A percentile compares a stretch with the other conserved stretches of the same genome.
These are phyloP conservation scores for Drosophila lutescens DNA, from an alignment of 2,888 invertebrate species.

Conservation along the genomic window DNA sequence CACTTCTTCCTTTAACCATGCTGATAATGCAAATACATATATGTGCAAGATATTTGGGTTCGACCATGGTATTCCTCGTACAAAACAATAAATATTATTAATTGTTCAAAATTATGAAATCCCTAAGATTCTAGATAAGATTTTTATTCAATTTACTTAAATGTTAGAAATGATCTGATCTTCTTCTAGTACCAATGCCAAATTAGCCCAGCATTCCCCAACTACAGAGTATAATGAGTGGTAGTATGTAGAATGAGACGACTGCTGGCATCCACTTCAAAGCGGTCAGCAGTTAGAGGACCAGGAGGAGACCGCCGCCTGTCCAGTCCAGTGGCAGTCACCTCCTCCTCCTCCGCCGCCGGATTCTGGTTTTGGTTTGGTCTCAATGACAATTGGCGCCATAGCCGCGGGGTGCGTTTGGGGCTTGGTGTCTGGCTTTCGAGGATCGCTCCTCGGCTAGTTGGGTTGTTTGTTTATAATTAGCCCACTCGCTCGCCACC, in stretches of 20 bases:
- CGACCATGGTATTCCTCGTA: background rate
- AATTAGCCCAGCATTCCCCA: no score
- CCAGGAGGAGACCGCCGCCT: slow-evolving; percentile 13
- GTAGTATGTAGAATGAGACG: background rate
- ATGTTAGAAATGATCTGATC: no score
- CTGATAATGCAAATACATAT: slow-evolving; percentile 71
- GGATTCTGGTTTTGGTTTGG: slow-evolving; percentile 39
- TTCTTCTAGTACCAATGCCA: no score
- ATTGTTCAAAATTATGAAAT: no score
- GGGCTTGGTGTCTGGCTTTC: slow-evolving; percentile 25
- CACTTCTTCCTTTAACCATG: slow-evolving; percentile 11
- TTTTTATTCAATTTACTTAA: no score
- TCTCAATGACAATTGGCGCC: slow-evolving; percentile 77
- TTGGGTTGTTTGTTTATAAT: slow-evolving; percentile 74
- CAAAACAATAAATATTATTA: no score
- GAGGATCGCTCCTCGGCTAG: slow-evolving; percentile 21
- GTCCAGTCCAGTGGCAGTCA: background rate
- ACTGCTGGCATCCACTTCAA: slow-evolving; percentile 28
- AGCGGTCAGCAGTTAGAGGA: slow-evolving; percentile 32
- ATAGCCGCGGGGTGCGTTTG: slow-evolving; percentile 67
- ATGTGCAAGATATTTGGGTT: background rate
- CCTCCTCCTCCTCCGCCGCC: background rate
- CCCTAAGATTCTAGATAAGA: no score
- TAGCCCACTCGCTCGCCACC: slow-evolving; percentile 56
- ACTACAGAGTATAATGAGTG: no score